Percentiles rank a stretch among this genome's conserved stretches.
phyloP scores from a whole-genome alignment of 2,888 invertebrate genomes.

The Pharmacophagus antenor region DNA sequence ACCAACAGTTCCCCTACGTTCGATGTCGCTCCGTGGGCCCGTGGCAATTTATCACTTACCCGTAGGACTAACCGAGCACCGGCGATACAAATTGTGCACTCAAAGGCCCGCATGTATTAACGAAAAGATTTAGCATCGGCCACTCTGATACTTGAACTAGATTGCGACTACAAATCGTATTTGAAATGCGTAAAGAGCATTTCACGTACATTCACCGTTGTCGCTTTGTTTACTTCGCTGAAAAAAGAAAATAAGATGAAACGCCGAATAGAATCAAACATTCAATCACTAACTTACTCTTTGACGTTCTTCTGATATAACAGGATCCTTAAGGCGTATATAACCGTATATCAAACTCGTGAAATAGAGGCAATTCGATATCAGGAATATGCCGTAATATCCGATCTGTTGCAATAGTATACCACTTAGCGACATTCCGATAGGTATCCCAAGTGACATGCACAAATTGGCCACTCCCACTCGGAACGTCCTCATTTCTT shows the following conservation, averaged over 20 bases:
- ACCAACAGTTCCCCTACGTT: constrained; percentile 71
- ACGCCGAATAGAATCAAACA: background rate
- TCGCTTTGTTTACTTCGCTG: no score
- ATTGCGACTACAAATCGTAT: background rate
- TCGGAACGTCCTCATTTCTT: constrained; percentile 82
- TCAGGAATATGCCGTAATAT: constrained; percentile 75
- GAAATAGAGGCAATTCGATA: constrained; percentile 74
- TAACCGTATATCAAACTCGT: constrained; percentile 77
- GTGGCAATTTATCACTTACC: constrained; percentile 78
- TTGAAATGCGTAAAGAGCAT: background rate
- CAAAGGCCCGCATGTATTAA: constrained; percentile 17
- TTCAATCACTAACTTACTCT: constrained; percentile 54
- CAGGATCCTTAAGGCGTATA: constrained; percentile 69
- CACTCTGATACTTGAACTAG: constrained; percentile 1
- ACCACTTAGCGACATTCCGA: constrained; percentile 81
- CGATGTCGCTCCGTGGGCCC: constrained; percentile 72
- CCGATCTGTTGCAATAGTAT: constrained; percentile 74
- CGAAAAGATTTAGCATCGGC: constrained; percentile 13
- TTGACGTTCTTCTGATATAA: constrained; percentile 62
- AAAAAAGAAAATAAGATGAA: background rate
- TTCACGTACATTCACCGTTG: no score
- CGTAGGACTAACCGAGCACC: constrained; percentile 64
- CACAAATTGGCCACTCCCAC: constrained; percentile 83
- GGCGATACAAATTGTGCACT: constrained; percentile 26
- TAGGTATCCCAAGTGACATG: constrained; percentile 81